These are phyloP conservation scores for Ferdinandea cuprea DNA, from an alignment of 2,888 invertebrate species.

Conservation along the genomic window DNA sequence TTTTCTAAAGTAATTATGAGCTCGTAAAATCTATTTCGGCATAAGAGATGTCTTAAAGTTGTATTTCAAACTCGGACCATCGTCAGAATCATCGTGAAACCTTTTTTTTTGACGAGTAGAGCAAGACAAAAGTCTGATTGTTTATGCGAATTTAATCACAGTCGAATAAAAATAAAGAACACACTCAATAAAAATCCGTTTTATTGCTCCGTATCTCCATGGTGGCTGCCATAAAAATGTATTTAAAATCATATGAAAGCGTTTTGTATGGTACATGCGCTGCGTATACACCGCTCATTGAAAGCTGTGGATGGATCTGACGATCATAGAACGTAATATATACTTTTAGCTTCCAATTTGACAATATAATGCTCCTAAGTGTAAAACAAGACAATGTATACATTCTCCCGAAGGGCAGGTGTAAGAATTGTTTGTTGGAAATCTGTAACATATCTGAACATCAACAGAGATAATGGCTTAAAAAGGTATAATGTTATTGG, in stretches of 20 bases:
- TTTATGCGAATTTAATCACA: conserved; percentile 73
- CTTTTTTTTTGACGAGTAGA: conserved; percentile 24
- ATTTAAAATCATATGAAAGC: conserved; percentile 70
- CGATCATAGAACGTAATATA: conserved; percentile 18
- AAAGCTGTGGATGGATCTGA: too few species aligned
- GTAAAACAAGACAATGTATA: neutral
- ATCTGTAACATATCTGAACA: too few species aligned
- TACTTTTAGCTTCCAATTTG: neutral
- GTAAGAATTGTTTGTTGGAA: too few species aligned
- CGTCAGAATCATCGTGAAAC: too few species aligned
- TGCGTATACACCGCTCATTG: conserved; percentile 5
- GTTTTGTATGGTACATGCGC: conserved; percentile 20
- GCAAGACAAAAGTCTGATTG: conserved; percentile 55
- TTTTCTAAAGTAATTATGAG: conserved; percentile 62
- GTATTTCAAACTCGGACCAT: conserved; percentile 6
- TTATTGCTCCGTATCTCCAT: conserved; percentile 68
- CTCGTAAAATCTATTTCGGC: conserved; percentile 60
- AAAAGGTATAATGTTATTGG: conserved; percentile 52
- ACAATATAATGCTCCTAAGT: neutral
- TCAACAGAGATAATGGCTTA: too few species aligned
- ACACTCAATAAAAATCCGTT: conserved; percentile 71
- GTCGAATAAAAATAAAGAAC: conserved; percentile 71
- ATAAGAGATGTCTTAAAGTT: neutral
- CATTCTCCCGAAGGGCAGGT: neutral
- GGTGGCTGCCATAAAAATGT: conserved; percentile 65